phyloP scores from a whole-genome alignment of 2,797 vertebrate genomes.

The Danio choprae region DNA sequence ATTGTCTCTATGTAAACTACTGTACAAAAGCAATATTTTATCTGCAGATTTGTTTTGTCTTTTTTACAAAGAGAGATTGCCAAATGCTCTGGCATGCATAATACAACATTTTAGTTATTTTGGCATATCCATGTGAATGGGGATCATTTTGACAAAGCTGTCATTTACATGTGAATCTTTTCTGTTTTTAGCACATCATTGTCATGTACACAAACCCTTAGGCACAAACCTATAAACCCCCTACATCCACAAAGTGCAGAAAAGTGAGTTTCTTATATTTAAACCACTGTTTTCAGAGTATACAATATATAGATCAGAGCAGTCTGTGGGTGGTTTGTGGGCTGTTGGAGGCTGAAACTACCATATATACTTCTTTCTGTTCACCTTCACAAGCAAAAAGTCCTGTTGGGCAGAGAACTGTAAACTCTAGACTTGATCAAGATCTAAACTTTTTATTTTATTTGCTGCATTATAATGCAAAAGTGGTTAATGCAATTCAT shows the following conservation, averaged over 20 bases:
- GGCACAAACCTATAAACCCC: not conserved
- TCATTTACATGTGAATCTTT: too few relatives aligned
- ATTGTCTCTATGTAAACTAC: too few relatives aligned
- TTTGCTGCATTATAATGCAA: not conserved
- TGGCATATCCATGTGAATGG: too few relatives aligned
- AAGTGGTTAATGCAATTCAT: slow-evolving; percentile 1
- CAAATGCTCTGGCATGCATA: too few relatives aligned
- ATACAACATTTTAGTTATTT: too few relatives aligned
- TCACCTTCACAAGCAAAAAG: not conserved
- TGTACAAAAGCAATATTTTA: too few relatives aligned
- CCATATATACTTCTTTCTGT: not conserved
- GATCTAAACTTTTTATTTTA: not conserved
- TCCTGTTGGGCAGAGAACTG: not conserved
- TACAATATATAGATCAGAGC: not conserved
- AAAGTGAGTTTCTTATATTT: not conserved
- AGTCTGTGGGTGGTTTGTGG: slow-evolving; percentile 10
- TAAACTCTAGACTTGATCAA: not conserved
- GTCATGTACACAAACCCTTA: too few relatives aligned
- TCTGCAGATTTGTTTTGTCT: too few relatives aligned
- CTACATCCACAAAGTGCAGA: not conserved
- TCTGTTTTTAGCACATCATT: too few relatives aligned
- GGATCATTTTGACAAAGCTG: too few relatives aligned
- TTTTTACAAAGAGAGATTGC: too few relatives aligned
- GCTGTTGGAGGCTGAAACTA: not conserved
- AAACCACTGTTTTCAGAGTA: slow-evolving; percentile 11